Evolutionary conservation across 1,140 invertebrate genomes (phyloP).

Genomic region (Samia ricini): DNA sequence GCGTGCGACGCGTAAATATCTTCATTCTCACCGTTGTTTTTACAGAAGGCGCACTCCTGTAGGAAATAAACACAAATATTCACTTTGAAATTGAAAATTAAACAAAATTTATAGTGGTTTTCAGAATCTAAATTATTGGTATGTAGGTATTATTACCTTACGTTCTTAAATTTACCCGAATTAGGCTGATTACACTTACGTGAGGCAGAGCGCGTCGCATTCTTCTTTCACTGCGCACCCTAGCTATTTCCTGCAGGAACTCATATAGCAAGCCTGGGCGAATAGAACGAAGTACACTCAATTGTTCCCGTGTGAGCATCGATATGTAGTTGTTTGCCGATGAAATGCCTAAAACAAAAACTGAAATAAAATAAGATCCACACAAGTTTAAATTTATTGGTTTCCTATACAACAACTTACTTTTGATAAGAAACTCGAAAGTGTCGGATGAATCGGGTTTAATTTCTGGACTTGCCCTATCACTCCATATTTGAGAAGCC

Average conservation of each 20-base stretch:
- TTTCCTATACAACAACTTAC: constrained; percentile 26
- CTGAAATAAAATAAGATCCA: background rate
- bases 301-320: constrained; percentile 59
- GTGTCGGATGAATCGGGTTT: constrained; percentile 52
- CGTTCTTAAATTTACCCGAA: background rate
- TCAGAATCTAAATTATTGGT: too few species aligned
- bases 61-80: background rate
- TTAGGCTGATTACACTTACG: too few species aligned
- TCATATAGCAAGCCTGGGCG: constrained; percentile 57
- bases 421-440: constrained; percentile 64
- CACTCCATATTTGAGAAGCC: constrained; percentile 38
- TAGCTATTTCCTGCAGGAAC: constrained; percentile 60
- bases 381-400: background rate
- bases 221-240: constrained; percentile 53
- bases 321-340: constrained; percentile 65
- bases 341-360: constrained; percentile 43
- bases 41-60: constrained; percentile 84
- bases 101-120: background rate
- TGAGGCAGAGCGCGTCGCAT: constrained; percentile 52
- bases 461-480: constrained; percentile 21
- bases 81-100: background rate
- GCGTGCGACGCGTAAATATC: constrained; percentile 82
- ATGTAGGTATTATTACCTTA: too few species aligned
- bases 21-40: constrained; percentile 85
- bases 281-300: constrained; percentile 53